Evolutionary conservation across 2,888 invertebrate species (phyloP), one percentile per base, ranked within the genome.

Genomic region (Phragmatobia fuliginosa): DNA sequence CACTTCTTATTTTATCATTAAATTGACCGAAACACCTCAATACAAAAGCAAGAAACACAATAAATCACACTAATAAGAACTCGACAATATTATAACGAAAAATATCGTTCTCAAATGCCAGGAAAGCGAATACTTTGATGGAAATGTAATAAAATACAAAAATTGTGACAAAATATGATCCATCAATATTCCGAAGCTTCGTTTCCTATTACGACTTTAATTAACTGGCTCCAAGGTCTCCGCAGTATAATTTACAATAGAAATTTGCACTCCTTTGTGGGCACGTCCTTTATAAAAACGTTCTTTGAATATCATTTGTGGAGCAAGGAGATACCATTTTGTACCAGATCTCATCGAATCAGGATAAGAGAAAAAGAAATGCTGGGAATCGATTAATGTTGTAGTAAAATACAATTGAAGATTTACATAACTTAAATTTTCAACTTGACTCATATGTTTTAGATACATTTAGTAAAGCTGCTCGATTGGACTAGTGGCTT

Each of bases 191-290:
- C 76, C 72, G 67, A 67, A 72, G 76, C 77, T 76, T 79, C 77
- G 83, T 79, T 81, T 80, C 80, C 82, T 84, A 84, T 83, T 83
- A 79, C 75, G 80, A 78, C 78, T 85, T 86, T 85, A 86, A 86
- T 86, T 85, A 84, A 83, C 81, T 83, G 83, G 82, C 80, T 81
- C 72, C 72, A 72, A 71, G 68, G 62, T 56, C 62, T 68, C 62
- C 67, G 66, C 64, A 73, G 68, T 73, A 70, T 77, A 77, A 81
- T 79, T 82, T 81, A 78, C 80, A 76, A 84, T 79, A 75, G 80
- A 80, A 81, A 84, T 84, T 79, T 80, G 79, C 75, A 59, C 73
- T 41, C 73, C 63, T 72, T 83, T 76, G 80, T 78, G 66, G 75
- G 62, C 67, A 80, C 77, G 76, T 78, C 74, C 70, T 63, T 61